phyloP scores from a whole-genome alignment of 2,113 vertebrate species.

The Planiliza haematocheilus region DNA sequence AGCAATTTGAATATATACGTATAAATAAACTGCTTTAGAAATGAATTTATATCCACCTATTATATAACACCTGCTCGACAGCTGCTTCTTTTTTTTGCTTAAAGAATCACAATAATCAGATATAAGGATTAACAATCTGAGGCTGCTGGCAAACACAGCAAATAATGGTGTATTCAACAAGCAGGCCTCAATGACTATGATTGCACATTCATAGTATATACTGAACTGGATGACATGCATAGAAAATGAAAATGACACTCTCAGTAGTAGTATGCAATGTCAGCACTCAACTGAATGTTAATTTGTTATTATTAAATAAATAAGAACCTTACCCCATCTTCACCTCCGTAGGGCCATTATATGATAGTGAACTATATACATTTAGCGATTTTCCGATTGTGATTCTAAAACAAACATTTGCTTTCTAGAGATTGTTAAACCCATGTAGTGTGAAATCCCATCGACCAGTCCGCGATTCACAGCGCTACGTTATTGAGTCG shows the following conservation, averaged over 20 bases:
- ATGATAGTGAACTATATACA: background rate
- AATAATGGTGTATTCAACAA: slow-evolving; percentile 3
- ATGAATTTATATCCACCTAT: background rate
- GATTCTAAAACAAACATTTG: slow-evolving; percentile 3
- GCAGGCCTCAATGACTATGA: slow-evolving; percentile 5
- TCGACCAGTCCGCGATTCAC: background rate
- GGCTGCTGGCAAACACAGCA: slow-evolving; percentile 4
- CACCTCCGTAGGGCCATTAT: too few species aligned
- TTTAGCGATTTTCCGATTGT: background rate
- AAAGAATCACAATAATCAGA: background rate
- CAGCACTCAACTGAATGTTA: too few species aligned
- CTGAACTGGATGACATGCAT: background rate
- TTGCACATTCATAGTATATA: slow-evolving; percentile 18
- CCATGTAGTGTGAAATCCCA: background rate
- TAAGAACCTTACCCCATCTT: too few species aligned
- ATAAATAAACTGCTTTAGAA: too few species aligned
- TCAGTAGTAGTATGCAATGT: background rate
- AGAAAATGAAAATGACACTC: slow-evolving; percentile 1
- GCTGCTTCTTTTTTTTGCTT: background rate
- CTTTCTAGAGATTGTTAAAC: background rate
- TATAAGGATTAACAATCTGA: background rate
- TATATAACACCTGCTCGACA: background rate
- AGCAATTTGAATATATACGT: background rate
- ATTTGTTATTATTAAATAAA: too few species aligned
- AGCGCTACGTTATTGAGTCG: background rate